Evolutionary conservation across 2,113 vertebrate genomes (phyloP).

Genomic region (Todiramphus saurophagus): DNA sequence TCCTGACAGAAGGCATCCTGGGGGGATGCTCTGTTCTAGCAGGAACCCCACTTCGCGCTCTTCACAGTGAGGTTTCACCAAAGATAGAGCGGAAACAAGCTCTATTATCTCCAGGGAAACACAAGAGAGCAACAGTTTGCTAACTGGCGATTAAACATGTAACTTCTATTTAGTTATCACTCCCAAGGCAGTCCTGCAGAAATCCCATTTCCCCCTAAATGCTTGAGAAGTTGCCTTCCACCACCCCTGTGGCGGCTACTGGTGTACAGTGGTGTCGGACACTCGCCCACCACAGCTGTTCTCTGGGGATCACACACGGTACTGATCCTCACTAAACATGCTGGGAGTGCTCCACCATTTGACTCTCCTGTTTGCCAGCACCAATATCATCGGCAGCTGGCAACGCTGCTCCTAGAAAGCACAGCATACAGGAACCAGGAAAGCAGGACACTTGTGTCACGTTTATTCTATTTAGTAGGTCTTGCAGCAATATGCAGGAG

Average conservation of each 20-base stretch:
- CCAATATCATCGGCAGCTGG: neutral
- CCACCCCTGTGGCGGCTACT: neutral
- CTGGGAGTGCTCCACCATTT: neutral
- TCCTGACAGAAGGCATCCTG: neutral
- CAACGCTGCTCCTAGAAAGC: neutral
- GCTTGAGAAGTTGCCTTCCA: neutral
- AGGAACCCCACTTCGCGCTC: neutral
- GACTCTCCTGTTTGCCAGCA: neutral
- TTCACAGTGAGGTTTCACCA: neutral
- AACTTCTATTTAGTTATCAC: neutral
- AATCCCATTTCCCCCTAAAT: neutral
- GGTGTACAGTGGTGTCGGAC: neutral
- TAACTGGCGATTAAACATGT: neutral
- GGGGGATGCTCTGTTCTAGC: neutral
- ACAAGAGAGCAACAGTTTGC: neutral
- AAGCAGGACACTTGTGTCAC: neutral
- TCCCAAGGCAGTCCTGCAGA: neutral
- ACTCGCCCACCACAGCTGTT: rapidly evolving
- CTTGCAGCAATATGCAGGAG: neutral
- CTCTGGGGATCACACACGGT: neutral
- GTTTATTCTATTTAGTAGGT: neutral
- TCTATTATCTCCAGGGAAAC: neutral
- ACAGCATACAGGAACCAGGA: neutral
- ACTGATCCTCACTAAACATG: neutral
- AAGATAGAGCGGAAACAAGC: neutral